Conservation (phyloP, 2,888 invertebrate species). For the Cheilosia scutellata region DNA sequence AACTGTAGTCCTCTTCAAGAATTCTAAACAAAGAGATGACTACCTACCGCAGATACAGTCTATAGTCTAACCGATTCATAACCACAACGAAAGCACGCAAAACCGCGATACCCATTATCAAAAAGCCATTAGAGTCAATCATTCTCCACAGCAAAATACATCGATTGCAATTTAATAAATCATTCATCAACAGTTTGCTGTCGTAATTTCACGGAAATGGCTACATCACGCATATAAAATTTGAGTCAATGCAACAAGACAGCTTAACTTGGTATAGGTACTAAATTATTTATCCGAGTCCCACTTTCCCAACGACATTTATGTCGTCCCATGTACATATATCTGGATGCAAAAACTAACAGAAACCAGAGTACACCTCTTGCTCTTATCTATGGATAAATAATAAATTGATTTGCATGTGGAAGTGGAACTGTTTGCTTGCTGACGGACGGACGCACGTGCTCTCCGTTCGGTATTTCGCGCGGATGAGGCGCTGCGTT, state of each 20-base stretch:
- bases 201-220: slow-evolving; percentile 5
- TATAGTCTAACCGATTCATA: no score
- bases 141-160: not conserved
- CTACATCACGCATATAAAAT: not conserved
- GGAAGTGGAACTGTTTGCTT: slow-evolving; percentile 13
- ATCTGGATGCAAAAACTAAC: not conserved
- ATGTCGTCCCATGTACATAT: not conserved
- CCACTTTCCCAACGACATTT: not conserved
- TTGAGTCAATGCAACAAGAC: slow-evolving; percentile 20
- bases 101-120: no score
- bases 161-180: slow-evolving; percentile 16
- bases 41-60: no score
- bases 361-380: slow-evolving; percentile 2
- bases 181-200: not conserved
- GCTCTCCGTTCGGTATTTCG: slow-evolving; percentile 7
- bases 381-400: slow-evolving; percentile 37
- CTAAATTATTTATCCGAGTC: slow-evolving; percentile 35
- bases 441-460: slow-evolving; percentile 33
- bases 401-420: slow-evolving; percentile 36
- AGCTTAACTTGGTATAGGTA: slow-evolving; percentile 1
- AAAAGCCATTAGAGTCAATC: slow-evolving; percentile 9
- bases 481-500: not conserved
- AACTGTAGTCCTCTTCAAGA: no score
- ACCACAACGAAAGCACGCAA: not conserved
- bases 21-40: no score